Evolutionary conservation across 2,113 vertebrate genomes (phyloP).

Genomic region (Pteronura brasiliensis): DNA sequence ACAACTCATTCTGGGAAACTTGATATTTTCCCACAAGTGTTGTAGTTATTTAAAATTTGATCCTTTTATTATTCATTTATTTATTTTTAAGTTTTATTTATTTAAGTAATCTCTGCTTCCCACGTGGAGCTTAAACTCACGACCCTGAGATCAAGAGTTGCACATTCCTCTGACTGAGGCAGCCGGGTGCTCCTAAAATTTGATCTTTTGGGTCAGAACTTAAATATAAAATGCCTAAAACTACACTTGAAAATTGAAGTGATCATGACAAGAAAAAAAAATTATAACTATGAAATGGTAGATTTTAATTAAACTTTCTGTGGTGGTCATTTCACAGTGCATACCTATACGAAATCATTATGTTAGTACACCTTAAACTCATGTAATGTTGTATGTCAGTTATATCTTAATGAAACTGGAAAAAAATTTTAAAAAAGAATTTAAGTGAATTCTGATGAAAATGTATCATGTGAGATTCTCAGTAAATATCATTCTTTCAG

Average conservation of each 20-base stretch:
- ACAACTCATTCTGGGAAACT: neutral
- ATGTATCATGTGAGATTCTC: neutral
- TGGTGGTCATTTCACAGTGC: neutral
- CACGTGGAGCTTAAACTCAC: neutral
- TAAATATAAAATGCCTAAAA: slow-evolving; percentile 38
- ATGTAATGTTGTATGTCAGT: neutral
- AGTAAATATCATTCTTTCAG: neutral
- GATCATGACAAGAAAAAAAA: neutral
- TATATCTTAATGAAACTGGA: neutral
- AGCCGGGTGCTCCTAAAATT: neutral
- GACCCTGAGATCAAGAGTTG: neutral
- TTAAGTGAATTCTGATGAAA: neutral
- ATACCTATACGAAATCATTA: neutral
- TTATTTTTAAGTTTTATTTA: neutral
- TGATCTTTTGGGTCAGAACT: slow-evolving; percentile 4
- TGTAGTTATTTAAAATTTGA: slow-evolving; percentile 17
- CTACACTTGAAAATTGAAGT: neutral
- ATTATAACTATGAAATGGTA: neutral
- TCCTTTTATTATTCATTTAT: neutral
- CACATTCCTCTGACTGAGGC: neutral
- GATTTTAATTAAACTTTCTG: neutral
- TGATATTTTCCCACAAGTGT: neutral
- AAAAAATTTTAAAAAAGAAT: neutral
- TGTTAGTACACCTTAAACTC: neutral
- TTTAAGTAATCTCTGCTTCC: neutral